Base-by-base conservation (phyloP, 2,113 vertebrate species). In the Ploceus nigricollis region DNA sequence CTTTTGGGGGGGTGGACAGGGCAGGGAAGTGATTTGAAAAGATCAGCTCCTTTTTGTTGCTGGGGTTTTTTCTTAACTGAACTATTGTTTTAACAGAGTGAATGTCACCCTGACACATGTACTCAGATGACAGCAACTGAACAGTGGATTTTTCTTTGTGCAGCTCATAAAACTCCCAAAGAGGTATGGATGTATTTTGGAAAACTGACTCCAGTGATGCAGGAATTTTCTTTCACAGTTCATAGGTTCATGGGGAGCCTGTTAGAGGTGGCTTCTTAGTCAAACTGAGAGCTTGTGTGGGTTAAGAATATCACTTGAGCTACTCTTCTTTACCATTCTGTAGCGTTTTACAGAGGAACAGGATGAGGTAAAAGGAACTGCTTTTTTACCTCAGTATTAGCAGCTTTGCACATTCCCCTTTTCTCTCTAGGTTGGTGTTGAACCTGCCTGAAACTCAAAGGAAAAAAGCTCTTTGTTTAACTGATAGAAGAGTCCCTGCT, bases 51-150 rank as follows among this genome's bases (percentile, higher is more conserved):
- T 58, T 77, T 81, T 51, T 75, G 33, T 40, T 71, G 30, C n/a
- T 72, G 50, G 50, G 11, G 10, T 51, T 8, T 65, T 69, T 94
- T 80, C 15, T 10, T 89, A 90, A 90, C 58, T 35, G 47, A 83
- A 14, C 48, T 72, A 93, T 91, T 97, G 40, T 96, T 97, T 97
- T 94, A 88, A 97, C 98, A 99, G 99, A 99, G 98, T 19, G 99
- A 99, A 97, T 99, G 99, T 93, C 99, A 99, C 94, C 99, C 99
- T 81, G 99, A 99, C 97, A 99, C 99, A 2, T 99, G 99, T 91
- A 99, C 99, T 94, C 99, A 99, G 97, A 99, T 99, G 99, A 99
- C 99, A 11, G 99, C 99, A 94, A 99, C 99, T 30, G 99, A 99
- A 97, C 99, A 99, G 94, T 99, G 99, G 99, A 99, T 99, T 98